These are phyloP conservation scores for Disparrhopalites patrizii DNA, from an alignment of 2,888 invertebrate genomes.

Conservation along the genomic window DNA sequence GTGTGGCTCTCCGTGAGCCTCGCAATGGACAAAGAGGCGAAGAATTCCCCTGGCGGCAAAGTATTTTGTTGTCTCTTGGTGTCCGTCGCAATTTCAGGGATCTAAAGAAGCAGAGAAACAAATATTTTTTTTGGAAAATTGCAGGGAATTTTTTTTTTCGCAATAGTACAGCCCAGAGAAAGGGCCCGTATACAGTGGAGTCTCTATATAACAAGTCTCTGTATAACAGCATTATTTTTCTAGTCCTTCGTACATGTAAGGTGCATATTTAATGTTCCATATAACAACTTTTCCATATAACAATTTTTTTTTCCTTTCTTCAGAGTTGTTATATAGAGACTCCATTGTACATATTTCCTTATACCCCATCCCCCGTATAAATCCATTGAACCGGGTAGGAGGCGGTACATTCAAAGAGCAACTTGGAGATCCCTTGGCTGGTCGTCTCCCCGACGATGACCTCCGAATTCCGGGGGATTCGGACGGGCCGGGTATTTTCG, in stretches of 20 bases:
- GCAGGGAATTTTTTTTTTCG: background rate
- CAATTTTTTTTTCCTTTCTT: no score
- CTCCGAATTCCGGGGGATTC: slow-evolving; percentile 11
- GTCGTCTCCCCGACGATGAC: slow-evolving; percentile 23
- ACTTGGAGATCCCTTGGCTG: slow-evolving; percentile 10
- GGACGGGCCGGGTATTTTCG: slow-evolving; percentile 11
- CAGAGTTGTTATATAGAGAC: no score
- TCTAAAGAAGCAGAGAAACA: background rate
- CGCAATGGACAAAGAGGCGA: slow-evolving; percentile 6
- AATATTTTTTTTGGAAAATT: background rate
- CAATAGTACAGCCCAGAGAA: no score
- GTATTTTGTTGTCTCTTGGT: slow-evolving; percentile 9
- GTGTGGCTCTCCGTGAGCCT: slow-evolving; percentile 18
- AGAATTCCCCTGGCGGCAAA: slow-evolving; percentile 2
- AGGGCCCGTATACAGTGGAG: no score
- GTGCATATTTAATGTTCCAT: no score
- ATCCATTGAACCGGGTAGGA: slow-evolving; percentile 22
- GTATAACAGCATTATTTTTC: no score
- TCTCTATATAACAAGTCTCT: no score
- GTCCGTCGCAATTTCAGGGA: slow-evolving; percentile 16
- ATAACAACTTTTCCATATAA: no score
- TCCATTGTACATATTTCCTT: no score
- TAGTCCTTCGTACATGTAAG: no score
- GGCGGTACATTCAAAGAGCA: slow-evolving; percentile 23
- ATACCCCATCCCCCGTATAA: slow-evolving; percentile 24